phyloP scores from a whole-genome alignment of 2,797 vertebrate genomes.

The Megaceryle alcyon region DNA sequence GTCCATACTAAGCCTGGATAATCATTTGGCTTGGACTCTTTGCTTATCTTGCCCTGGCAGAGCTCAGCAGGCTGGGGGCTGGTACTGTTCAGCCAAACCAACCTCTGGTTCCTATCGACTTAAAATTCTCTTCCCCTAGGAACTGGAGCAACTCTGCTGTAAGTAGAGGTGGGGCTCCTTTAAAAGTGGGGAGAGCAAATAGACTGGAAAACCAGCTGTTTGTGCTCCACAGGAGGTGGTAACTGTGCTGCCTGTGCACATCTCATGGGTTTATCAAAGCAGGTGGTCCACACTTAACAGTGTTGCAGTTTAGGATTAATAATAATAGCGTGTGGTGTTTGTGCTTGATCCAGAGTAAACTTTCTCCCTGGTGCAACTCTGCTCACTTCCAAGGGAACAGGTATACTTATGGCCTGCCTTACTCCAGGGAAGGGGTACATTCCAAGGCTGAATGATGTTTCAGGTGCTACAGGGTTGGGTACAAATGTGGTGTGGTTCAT shows the following conservation, averaged over 20 bases:
- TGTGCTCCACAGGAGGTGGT: neutral
- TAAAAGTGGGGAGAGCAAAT: neutral
- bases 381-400: neutral
- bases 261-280: neutral
- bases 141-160: neutral
- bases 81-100: neutral
- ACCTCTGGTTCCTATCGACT: neutral
- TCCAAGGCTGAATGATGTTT: neutral
- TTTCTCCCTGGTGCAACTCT: neutral
- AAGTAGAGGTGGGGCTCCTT: neutral
- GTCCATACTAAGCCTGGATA: conserved; percentile 28
- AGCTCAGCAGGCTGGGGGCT: neutral
- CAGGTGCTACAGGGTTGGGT: neutral
- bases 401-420: neutral
- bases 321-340: neutral
- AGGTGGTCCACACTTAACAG: neutral
- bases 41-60: conserved; percentile 28
- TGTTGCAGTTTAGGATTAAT: neutral
- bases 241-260: neutral
- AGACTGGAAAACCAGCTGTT: neutral
- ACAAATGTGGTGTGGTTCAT: neutral
- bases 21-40: conserved; percentile 4
- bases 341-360: neutral
- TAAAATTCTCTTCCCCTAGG: neutral
- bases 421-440: neutral